Base-by-base conservation (phyloP, 2,888 invertebrate genomes). In the Hemistola chrysoprasaria region DNA sequence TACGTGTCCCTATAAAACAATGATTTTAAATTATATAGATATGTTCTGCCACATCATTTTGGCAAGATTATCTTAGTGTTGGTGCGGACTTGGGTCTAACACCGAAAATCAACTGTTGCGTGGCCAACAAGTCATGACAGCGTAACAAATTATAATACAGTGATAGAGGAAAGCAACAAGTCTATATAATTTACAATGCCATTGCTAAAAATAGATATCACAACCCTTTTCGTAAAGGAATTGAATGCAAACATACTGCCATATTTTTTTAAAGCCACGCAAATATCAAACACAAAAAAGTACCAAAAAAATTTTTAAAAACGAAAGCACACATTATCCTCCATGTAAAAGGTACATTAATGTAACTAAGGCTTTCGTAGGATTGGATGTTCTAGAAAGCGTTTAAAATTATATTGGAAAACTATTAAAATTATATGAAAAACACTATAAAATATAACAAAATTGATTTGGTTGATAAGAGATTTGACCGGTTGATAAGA, bases 161-260 rank as follows among this genome's bases (percentile, higher is more conserved):
- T n/a, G n/a, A n/a, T n/a, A n/a, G n/a, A n/a, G n/a, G n/a, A n/a
- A n/a, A n/a, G n/a, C 28, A 32, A 23, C 32, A 24, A 38, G 43
- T 37, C 11, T 21, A 48, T 49, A 47, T 33, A 41, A 52, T 36
- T 47, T 43, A 50, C 30, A 29, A 33, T 21, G 11, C 22, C 25
- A 35, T 30, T 6, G 6, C 31, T 22, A 25, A 11, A 35, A 16
- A 24, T n/a, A 7, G 49, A 62, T 39, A 53, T 40, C 43, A 61
- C 56, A 56, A 54, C 55, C 55, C 47, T 56, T 51, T 56, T 62
- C 49, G 55, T 62, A 70, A 78, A 75, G 85, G 85, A 87, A 87
- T 87, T 87, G 85, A 87, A 80, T 69, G 71, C 74, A 78, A 78
- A 73, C 63, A 77, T 77, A 87, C 87, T 87, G 87, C 86, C 87